Base-by-base conservation (phyloP, 2,797 vertebrate genomes). In the Astyanax mexicanus region DNA sequence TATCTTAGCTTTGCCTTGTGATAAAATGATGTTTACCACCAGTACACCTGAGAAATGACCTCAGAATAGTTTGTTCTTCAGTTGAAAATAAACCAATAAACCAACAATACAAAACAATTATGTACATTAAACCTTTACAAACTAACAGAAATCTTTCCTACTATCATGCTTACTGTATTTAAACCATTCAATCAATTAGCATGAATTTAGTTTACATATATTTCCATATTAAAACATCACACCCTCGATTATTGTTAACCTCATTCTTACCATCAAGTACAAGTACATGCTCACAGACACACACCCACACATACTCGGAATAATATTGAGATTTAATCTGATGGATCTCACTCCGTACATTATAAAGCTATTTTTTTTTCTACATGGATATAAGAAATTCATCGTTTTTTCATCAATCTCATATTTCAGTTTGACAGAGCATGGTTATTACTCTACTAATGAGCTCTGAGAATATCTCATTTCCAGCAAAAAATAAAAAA, bases 381-480 rank as follows among this genome's bases (percentile, higher is more conserved):
- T 73, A 81, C 61, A 60, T 74, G 62, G 57, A 85, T 83, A 88
- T 79, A 81, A 87, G 80, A 84, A 86, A 88, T 84, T 79, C 83
- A 77, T 69, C 81, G 82, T 84, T 85, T 85, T 82, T 80, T 85
- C 86, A 88, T 89, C 83, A 84, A 75, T 90, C 90, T 88, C 83
- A 88, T 85, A 88, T 89, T 91, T 86, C 87, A 89, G 83, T 77
- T 65, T 80, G 87, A 89, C 88, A 89, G 84, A 87, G 88, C 83
- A 85, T 55, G 75, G 81, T 90, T 91, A 92, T 90, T 92, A 89
- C 84, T 84, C 87, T 58, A 57, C 88, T 92, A 93, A 93, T 93
- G 93, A 91, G 87, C 82, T 90, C 83, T 85, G 85, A 83, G 86
- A 89, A 90, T 87, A 88, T 85, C 88, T 91, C 83, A 91, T 91